Base-by-base conservation (phyloP, 2,113 vertebrate species). In the Rhabdornis inornatus region DNA sequence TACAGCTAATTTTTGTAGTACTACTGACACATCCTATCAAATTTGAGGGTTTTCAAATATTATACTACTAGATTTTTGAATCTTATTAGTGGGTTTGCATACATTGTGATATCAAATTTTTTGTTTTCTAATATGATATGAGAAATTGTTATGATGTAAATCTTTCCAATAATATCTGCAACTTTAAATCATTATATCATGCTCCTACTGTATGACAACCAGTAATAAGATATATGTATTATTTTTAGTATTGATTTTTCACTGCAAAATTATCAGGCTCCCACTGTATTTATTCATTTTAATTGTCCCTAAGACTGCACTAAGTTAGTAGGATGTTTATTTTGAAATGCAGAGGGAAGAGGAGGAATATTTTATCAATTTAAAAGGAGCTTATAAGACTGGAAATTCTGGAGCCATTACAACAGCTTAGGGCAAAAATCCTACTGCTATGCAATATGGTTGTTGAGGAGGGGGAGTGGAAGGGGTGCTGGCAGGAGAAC, bases 81-180 rank as follows among this genome's bases (percentile, higher is more conserved):
- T 88, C 45, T 72, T 74, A 40, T 61, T 83, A 92, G 35, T 28
- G 57, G 40, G 27, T 83, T 91, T 85, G 42, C 35, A 53, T 74
- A 65, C n/a, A 56, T 57, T 68, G 22, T 64, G 15, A 77, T 83
- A 92, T 89, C 55, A 76, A 94, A 89, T 92, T 94, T 94, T 57
- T 78, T 91, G 83, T 95, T 95, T 93, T 85, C 60, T 96, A 95
- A 95, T 94, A 65, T 61, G 76, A 92, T 82, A 91, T 91, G 66
- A 79, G 72, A 94, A 93, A 92, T 94, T 83, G 81, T 94, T 95
- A 89, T 30, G 25, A 40, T 96, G 92, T 94, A 65, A 96, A 75
- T 93, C 95, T 97, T 92, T 95, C 90, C 71, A 95, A 97, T 96
- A 96, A 87, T 89, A 95, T 91, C 60, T 91, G 47, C 80, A 95